phyloP scores from a whole-genome alignment of 2,797 vertebrate genomes.

The Glyptemys insculpta region DNA sequence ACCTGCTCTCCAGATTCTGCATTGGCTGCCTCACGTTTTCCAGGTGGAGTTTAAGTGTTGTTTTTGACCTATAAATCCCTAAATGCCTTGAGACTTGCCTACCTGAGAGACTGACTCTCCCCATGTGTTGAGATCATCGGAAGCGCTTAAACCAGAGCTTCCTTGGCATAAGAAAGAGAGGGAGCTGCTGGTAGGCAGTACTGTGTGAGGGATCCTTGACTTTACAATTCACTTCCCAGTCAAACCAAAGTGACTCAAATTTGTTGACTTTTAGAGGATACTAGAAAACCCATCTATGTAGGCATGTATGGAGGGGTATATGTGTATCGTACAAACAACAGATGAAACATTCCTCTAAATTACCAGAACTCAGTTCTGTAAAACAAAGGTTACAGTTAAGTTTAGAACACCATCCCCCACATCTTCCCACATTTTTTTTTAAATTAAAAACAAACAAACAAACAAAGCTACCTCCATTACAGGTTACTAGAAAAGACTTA shows the following conservation, averaged over 20 bases:
- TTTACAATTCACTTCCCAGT: conserved; percentile 49
- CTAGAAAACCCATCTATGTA: conserved; percentile 35
- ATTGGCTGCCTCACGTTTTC: conserved; percentile 64
- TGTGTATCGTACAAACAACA: not conserved
- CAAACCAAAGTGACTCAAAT: conserved; percentile 60
- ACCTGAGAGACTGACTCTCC: conserved; percentile 62
- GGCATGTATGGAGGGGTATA: not conserved
- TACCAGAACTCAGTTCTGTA: not conserved
- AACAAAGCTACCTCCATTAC: not conserved
- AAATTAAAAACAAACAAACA: accelerated
- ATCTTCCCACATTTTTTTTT: accelerated
- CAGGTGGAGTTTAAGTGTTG: conserved; percentile 63
- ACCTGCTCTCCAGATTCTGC: conserved; percentile 70
- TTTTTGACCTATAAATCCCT: conserved; percentile 72
- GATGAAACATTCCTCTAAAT: not conserved
- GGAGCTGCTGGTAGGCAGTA: conserved; percentile 52
- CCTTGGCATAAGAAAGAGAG: conserved; percentile 44
- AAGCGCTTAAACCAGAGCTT: conserved; percentile 35
- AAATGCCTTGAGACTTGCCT: conserved; percentile 60
- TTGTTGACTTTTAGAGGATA: conserved; percentile 59
- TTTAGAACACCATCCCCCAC: not conserved
- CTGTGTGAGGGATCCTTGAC: conserved; percentile 33
- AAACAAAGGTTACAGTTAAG: not conserved
- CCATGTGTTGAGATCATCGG: conserved; percentile 62
- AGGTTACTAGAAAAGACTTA: conserved; percentile 70